Percentiles rank a stretch among this genome's conserved stretches.
Conservation (phyloP, 2,113 vertebrate genomes). For the Crotalus helleri region DNA sequence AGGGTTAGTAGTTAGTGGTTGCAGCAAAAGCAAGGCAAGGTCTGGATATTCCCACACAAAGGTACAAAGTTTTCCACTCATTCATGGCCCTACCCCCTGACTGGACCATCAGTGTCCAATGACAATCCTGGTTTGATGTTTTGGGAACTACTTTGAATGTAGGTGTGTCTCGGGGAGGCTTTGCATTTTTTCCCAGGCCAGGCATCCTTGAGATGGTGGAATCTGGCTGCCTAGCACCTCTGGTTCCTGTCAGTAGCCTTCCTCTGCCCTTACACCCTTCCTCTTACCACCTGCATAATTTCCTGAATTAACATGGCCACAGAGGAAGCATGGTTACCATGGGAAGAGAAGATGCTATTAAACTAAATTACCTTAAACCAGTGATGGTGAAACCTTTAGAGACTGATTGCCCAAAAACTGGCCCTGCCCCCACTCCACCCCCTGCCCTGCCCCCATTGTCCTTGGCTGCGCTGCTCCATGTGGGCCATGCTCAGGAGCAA, state of each 20-base stretch:
- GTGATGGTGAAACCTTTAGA: too few species aligned
- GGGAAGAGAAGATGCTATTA: too few species aligned
- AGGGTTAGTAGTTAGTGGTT: not conserved
- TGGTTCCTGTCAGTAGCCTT: not conserved
- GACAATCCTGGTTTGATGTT: not conserved
- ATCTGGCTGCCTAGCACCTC: not conserved
- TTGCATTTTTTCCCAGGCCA: too few species aligned
- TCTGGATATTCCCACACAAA: not conserved
- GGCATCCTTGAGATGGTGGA: not conserved
- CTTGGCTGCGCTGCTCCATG: too few species aligned
- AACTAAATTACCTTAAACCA: too few species aligned
- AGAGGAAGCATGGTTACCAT: too few species aligned
- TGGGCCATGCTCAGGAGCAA: too few species aligned
- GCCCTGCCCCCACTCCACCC: too few species aligned
- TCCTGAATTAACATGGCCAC: too few species aligned
- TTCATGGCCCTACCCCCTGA: not conserved
- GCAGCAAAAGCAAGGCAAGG: not conserved
- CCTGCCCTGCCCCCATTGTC: too few species aligned
- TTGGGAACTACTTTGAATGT: not conserved
- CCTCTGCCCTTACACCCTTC: not conserved
- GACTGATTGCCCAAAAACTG: too few species aligned
- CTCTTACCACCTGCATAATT: not conserved
- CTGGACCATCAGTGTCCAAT: not conserved
- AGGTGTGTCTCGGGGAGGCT: not conserved
- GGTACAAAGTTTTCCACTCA: not conserved